These are phyloP conservation scores for Toxonevra muliebris DNA, from an alignment of 2,888 invertebrate species.

Conservation along the genomic window DNA sequence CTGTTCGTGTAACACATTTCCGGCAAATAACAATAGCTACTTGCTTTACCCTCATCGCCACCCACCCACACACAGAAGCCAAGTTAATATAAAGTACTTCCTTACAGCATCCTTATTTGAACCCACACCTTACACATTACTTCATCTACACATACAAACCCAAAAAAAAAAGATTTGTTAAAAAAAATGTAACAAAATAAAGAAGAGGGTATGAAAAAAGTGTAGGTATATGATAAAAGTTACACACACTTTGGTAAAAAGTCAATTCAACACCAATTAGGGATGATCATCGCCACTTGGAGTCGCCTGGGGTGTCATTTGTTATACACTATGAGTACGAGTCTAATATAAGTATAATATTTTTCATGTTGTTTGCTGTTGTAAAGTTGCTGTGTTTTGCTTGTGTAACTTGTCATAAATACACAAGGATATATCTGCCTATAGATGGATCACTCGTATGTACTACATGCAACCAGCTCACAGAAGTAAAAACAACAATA, in stretches of 20 bases:
- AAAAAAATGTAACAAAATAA: background rate
- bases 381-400: no score
- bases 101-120: background rate
- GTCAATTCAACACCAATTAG: constrained; percentile 66
- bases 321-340: constrained; percentile 29
- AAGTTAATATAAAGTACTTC: background rate
- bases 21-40: no score
- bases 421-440: constrained; percentile 29
- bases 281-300: constrained; percentile 59
- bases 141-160: background rate
- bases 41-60: no score
- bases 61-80: background rate
- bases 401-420: constrained; percentile 57
- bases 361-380: constrained; percentile 22
- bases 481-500: constrained; percentile 36
- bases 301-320: constrained; percentile 46
- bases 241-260: constrained; percentile 43
- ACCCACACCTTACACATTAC: background rate
- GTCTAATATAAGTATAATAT: constrained; percentile 1
- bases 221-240: constrained; percentile 4
- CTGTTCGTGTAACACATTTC: no score
- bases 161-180: background rate
- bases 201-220: constrained; percentile 24
- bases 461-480: constrained; percentile 16
- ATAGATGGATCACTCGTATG: constrained; percentile 38